Evolutionary conservation across 2,113 vertebrate genomes (phyloP).

Genomic region (Erythrocercus mccallii): DNA sequence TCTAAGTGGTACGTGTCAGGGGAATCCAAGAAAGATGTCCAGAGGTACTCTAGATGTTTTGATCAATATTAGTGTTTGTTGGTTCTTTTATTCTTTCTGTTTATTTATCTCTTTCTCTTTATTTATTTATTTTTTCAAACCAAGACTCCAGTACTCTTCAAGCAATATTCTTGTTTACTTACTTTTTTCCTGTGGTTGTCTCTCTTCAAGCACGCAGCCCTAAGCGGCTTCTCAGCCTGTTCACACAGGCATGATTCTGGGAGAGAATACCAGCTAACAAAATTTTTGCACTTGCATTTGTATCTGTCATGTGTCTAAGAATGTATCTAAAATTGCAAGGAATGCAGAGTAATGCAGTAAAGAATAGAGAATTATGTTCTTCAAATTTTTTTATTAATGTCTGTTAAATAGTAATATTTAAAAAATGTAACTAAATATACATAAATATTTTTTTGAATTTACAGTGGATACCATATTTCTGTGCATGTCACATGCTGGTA

Average conservation of each 20-base stretch:
- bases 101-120: background rate
- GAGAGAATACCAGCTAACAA: background rate
- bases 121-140: background rate
- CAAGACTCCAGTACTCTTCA: background rate
- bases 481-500: conserved; percentile 21
- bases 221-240: background rate
- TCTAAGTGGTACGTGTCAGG: background rate
- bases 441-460: background rate
- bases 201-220: background rate
- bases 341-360: background rate
- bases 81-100: background rate
- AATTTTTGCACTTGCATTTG: background rate
- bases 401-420: conserved; percentile 16
- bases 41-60: background rate
- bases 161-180: background rate
- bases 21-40: background rate
- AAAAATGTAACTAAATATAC: conserved; percentile 40
- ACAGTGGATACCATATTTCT: background rate
- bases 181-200: background rate
- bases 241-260: background rate
- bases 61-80: background rate
- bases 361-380: background rate
- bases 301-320: background rate
- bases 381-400: conserved; percentile 21
- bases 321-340: background rate